A percentile compares a stretch with the other conserved stretches of the same genome.
These are phyloP conservation scores for Ailuropoda melanoleuca DNA, from an alignment of 2,113 vertebrate genomes.

Conservation along the genomic window DNA sequence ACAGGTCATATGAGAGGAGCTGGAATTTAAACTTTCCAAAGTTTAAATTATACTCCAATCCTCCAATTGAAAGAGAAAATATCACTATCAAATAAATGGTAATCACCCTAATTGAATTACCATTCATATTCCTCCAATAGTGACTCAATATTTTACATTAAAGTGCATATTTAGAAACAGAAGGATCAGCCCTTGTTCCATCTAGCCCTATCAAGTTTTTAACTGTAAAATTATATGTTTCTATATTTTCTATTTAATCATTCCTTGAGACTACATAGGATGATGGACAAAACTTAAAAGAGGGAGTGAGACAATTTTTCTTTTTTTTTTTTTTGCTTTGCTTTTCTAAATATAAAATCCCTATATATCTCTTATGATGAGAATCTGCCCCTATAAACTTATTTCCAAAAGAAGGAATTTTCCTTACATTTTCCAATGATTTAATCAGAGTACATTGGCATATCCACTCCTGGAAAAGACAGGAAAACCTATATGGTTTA, in stretches of 20 bases:
- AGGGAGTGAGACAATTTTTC: neutral
- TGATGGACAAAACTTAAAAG: neutral
- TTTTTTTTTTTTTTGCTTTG: neutral
- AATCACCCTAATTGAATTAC: neutral
- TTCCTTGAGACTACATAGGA: neutral
- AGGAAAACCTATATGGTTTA: slow-evolving; percentile 64
- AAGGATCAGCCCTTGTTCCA: neutral
- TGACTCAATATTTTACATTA: neutral
- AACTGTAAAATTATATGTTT: neutral
- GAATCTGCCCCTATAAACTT: slow-evolving; percentile 37
- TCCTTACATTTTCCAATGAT: slow-evolving; percentile 61
- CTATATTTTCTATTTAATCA: neutral
- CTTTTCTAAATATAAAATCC: slow-evolving; percentile 45
- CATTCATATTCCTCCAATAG: neutral
- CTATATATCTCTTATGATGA: slow-evolving; percentile 42
- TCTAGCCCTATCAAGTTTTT: neutral
- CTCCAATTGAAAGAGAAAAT: neutral
- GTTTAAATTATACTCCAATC: neutral
- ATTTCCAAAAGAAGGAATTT: slow-evolving; percentile 64
- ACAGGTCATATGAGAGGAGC: neutral
- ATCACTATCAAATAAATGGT: neutral
- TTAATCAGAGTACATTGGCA: slow-evolving; percentile 66
- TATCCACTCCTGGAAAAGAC: slow-evolving; percentile 43
- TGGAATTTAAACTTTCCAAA: slow-evolving; percentile 26
- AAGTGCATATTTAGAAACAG: neutral